These are phyloP conservation scores for Silvanus unidentatus DNA, from an alignment of 2,888 invertebrate genomes.

Conservation along the genomic window DNA sequence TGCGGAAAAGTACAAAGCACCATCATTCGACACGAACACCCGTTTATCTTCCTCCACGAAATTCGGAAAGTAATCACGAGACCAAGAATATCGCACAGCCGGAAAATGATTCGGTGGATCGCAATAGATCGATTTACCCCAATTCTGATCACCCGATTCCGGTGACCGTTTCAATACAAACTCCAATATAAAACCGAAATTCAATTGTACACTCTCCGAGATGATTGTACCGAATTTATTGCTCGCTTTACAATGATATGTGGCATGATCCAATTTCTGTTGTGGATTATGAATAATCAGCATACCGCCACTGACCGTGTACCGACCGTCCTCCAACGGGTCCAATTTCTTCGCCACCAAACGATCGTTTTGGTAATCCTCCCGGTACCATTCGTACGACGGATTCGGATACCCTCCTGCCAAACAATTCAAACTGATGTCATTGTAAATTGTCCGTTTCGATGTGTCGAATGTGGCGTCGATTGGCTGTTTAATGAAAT, in stretches of 20 bases:
- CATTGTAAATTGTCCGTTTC: constrained; percentile 61
- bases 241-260: constrained; percentile 87
- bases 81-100: constrained; percentile 85
- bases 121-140: constrained; percentile 89
- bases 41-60: constrained; percentile 89
- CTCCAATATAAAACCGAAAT: constrained; percentile 86
- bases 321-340: constrained; percentile 66
- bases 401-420: constrained; percentile 88
- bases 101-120: constrained; percentile 92
- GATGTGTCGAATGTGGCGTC: constrained; percentile 79
- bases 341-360: constrained; percentile 69
- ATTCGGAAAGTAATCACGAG: constrained; percentile 81
- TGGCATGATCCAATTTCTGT: constrained; percentile 72
- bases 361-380: constrained; percentile 76
- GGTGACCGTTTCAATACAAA: constrained; percentile 81
- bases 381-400: constrained; percentile 83
- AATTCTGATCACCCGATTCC: constrained; percentile 83
- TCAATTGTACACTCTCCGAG: constrained; percentile 80
- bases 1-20: constrained; percentile 90
- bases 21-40: constrained; percentile 90
- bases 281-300: constrained; percentile 83
- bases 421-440: constrained; percentile 72
- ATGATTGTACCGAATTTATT: constrained; percentile 84
- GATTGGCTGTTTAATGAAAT: constrained; percentile 77
- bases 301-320: constrained; percentile 86